phyloP scores from a whole-genome alignment of 92 coral and sea anemone species.

The Heteractis magnifica region DNA sequence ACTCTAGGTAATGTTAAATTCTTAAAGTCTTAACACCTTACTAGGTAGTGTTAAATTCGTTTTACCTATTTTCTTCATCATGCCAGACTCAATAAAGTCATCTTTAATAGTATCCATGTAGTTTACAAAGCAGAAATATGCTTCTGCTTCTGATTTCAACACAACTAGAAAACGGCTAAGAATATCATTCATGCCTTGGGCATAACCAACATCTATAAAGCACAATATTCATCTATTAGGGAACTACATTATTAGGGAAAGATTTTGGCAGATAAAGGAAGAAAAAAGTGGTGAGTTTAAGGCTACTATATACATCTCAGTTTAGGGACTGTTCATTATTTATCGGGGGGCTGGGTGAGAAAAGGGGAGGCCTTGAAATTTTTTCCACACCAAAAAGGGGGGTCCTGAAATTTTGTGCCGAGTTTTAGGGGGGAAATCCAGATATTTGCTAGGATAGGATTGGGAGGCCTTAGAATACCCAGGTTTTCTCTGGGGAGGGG shows the following conservation, averaged over 20 bases:
- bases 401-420: no score
- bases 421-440: no score
- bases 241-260: not conserved
- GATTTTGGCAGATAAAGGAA: no score
- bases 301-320: no score
- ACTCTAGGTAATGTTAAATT: not conserved
- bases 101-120: slow-evolving; percentile 82
- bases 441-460: no score
- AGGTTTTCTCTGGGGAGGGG: no score
- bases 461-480: no score
- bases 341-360: no score
- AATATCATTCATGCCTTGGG: slow-evolving; percentile 95
- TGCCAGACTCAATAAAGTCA: slow-evolving; percentile 84
- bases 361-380: no score
- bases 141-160: slow-evolving; percentile 83
- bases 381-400: no score
- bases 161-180: slow-evolving; percentile 90
- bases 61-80: slow-evolving; percentile 71
- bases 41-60: not conserved
- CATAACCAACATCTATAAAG: slow-evolving; percentile 84
- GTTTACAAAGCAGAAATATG: slow-evolving; percentile 82
- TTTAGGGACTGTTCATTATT: no score
- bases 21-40: not conserved
- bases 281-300: no score
- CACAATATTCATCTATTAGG: not conserved